Evolutionary conservation across 2,797 vertebrate species (phyloP), one percentile per base, ranked within the genome.

Genomic region (Cirrhinus mrigala): DNA sequence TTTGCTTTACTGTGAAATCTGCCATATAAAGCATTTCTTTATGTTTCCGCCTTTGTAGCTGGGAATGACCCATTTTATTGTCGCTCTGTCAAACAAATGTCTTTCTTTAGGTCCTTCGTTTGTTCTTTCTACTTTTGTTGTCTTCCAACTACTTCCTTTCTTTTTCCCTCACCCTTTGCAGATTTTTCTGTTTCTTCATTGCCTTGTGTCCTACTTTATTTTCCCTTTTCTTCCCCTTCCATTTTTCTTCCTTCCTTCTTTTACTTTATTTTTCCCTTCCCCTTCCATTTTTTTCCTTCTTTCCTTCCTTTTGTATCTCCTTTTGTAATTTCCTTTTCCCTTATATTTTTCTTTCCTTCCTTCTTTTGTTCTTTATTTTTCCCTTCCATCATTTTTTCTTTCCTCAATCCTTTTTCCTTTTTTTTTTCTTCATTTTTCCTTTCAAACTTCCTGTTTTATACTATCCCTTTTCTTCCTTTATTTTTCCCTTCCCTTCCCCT

Each of bases 1-100:
- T 86, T 87, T 20, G 68, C 78, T 73, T 77, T 83, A 80, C 79
- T 73, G 60, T 71, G 66, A 86, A 89, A 90, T 80, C 71, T 87
- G 88, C 87, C 40, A 29, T 54, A 46, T 64, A 69, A 70, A 79
- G 75, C 75, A 37, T 82, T 78, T 77, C 52, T 68, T n/a, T 16
- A 7, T 64, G 54, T 83, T 27, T 70, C 76, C 37, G 15, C 22
- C 14, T 79, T 58, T 60, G 60, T 69, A 48, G 58, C 69, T 60
- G 29, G 40, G 75, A 77, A 73, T 69, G 68, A 66, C 75, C 62
- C 80, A 79, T 79, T 80, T 78, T 64, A 58, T 54, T 60, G 54
- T 81, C 0, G 15, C 68, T 46, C 46, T 44, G 58, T 56, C 37
- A 64, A 54, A 56, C 76, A 60, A 66, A 40, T 73, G 56, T 74